Base-by-base conservation (phyloP, 2,888 invertebrate species). In the Cantharis rufa region DNA sequence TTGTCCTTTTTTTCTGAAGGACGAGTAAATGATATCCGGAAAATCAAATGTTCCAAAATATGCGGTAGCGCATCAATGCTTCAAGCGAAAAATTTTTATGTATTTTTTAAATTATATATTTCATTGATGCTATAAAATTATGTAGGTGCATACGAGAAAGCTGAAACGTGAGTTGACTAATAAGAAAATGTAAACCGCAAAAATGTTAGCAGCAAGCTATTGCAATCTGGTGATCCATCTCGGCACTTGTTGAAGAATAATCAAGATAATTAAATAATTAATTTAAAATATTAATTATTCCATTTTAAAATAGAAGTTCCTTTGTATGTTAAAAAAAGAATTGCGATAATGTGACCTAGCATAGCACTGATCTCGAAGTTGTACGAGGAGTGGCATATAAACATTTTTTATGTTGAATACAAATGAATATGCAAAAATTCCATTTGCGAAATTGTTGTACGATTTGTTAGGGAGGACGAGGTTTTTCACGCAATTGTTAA, bases 121-220 rank as follows among this genome's bases (percentile, higher is more conserved):
- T 48, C 48, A 7, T n/a, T 48, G 48, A 48, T 48, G 48, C 48
- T n/a, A 48, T 48, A 48, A 48, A 48, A 48, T 48, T 48, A 48
- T 48, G 48, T 48, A 48, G 48, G 48, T 48, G 48, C 48, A n/a
- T 48, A 73, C 69, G 69, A 69, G 73, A 73, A 73, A 73, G 69
- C 61, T 15, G 62, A 28, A 21, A 73, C 73, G 73, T 73, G 73
- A 73, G 73, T 73, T 73, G 48, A 69, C 69, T 73, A 69, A 69
- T 28, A 73, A 73, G 73, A 69, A 32, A 73, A 73, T 62, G 62
- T 69, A 69, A 62, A 73, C 69, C 69, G 69, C 72, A 68, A 28
- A 69, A 73, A 73, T 72, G 10, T 66, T 28, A 32, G 64, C 71
- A 16, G 32, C 32, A 13, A 32, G 32, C 64, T 32, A 27, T 13